Evolutionary conservation across 2,797 vertebrate species (phyloP).

Genomic region (Ctenochaetus hawaiiensis): DNA sequence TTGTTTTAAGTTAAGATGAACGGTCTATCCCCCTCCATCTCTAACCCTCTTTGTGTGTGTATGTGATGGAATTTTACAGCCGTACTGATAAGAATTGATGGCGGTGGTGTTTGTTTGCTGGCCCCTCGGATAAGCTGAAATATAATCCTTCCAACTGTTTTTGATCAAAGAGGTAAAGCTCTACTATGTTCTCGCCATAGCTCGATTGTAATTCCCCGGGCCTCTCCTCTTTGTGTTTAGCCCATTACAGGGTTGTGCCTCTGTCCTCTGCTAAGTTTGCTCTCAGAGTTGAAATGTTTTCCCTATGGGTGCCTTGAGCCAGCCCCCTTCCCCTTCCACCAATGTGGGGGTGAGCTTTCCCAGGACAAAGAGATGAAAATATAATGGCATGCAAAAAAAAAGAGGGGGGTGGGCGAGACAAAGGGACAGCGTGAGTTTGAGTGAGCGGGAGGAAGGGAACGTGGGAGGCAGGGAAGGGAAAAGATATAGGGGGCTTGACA

Average conservation of each 20-base stretch:
- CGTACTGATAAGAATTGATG: constrained; percentile 51
- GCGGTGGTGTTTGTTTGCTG: constrained; percentile 49
- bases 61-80: constrained; percentile 54
- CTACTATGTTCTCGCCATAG: constrained; percentile 36
- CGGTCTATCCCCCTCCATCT: not conserved
- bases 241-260: constrained; percentile 52
- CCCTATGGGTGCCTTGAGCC: constrained; percentile 70
- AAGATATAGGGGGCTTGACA: constrained; percentile 73
- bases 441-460: constrained; percentile 66
- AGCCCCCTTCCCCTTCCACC: constrained; percentile 70
- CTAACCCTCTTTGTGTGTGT: constrained; percentile 31
- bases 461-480: constrained; percentile 62
- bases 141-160: constrained; percentile 63
- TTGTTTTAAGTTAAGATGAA: constrained; percentile 62
- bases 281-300: constrained; percentile 78
- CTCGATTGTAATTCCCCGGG: constrained; percentile 64
- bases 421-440: constrained; percentile 75
- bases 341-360: constrained; percentile 81
- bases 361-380: constrained; percentile 85
- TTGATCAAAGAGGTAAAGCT: constrained; percentile 53
- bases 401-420: constrained; percentile 73
- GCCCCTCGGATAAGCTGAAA: constrained; percentile 53
- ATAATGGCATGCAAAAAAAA: constrained; percentile 80
- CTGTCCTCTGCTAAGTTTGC: constrained; percentile 72
- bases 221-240: constrained; percentile 59